Evolutionary conservation across 2,797 vertebrate genomes (phyloP), one percentile per base, ranked within the genome.

Genomic region (Peromyscus nudipes): DNA sequence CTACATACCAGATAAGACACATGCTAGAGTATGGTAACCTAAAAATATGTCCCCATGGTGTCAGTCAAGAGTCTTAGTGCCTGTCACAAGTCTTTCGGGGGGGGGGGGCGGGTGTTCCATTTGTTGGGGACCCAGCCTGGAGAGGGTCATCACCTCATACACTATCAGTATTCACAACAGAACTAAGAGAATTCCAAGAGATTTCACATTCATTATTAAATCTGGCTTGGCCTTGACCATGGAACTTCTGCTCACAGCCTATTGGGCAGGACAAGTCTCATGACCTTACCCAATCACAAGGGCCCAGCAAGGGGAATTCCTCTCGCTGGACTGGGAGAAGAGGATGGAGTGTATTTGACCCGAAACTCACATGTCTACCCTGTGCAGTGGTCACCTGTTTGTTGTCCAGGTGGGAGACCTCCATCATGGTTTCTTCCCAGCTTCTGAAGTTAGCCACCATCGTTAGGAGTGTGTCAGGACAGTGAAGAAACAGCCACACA

Each of bases 401-500:
- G 4, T 57, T 52, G 1, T 37, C 25, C 25, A 55, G 67, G 34
- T 10, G 25, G 67, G 49, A 16, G 23, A 55, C 67, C 43, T 43
- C 27, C 10, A 2, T 1, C 4, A 2, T 5, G n/a, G 49, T 43
- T 71, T 92, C 27, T 77, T 65, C n/a, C 43, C 2, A 4, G 43
- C 4, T 79, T 77, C 82, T 46, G 46, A 55, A 82, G 57, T 19
- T 13, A 21, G 55, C 9, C 23, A 6, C 21, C 71, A 65, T 80
- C 27, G 21, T 34, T 0, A 16, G 49, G 75, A 81, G 31, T 5
- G 12, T 1, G 10, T 55, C 4, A 37, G 43, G 23, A 10, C 8
- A 31, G 37, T n/a, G 1, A 34, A 73, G 40, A n/a, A 0, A 4
- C 21, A 8, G 65, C 23, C 21, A 0, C 0, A 19, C 6, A 65